Evolutionary conservation across 2,888 invertebrate species (phyloP).

Genomic region (Hypsopygia costalis): DNA sequence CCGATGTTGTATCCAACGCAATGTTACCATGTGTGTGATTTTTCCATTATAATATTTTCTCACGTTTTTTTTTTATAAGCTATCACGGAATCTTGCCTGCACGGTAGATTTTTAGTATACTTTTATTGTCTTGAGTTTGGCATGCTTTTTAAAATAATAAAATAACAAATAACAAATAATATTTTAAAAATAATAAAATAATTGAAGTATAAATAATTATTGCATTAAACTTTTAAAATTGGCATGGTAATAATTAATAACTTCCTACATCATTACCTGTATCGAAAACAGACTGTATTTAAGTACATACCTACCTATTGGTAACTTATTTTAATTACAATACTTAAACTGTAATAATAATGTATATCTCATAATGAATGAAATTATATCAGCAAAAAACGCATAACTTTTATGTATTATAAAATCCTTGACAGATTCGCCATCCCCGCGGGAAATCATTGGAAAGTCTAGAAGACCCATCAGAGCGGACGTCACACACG

Average conservation of each 20-base stretch:
- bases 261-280: background rate
- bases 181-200: background rate
- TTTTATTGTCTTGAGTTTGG: conserved; percentile 14
- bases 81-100: conserved; percentile 35
- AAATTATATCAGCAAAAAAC: too few species aligned
- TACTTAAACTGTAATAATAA: too few species aligned
- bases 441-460: conserved; percentile 92
- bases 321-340: conserved; percentile 15
- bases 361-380: too few species aligned
- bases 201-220: background rate
- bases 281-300: conserved; percentile 13
- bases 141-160: conserved; percentile 19
- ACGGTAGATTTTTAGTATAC: conserved; percentile 41
- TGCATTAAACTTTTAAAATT: background rate
- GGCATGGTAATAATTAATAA: conserved; percentile 18
- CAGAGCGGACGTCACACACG: conserved; percentile 81
- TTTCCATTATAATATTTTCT: conserved; percentile 17
- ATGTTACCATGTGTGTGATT: conserved; percentile 40
- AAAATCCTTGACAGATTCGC: conserved; percentile 81
- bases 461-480: conserved; percentile 91
- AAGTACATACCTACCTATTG: conserved; percentile 24
- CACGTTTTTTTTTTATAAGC: conserved; percentile 15
- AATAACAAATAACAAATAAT: background rate
- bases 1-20: conserved; percentile 42
- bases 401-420: too few species aligned